These are phyloP conservation scores for Helobdella robusta DNA, from an alignment of 2,888 invertebrate genomes.

Conservation along the genomic window DNA sequence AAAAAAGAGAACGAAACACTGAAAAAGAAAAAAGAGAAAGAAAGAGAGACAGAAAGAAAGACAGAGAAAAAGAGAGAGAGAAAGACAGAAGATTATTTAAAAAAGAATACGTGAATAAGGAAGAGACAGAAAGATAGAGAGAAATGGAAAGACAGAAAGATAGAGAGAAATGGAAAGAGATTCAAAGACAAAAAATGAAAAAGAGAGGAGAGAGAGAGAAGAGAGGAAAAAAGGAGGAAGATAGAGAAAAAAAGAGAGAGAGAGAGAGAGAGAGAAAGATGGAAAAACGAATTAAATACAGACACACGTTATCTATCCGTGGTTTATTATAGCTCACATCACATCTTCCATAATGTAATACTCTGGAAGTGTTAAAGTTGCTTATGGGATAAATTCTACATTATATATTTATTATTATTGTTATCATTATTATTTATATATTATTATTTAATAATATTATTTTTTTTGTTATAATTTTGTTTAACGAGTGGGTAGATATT, in stretches of 20 bases:
- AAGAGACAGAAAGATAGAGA: neutral
- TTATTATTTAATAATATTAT: no score
- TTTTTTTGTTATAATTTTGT: no score
- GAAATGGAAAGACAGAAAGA: neutral
- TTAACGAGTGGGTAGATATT: no score
- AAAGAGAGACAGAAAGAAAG: no score
- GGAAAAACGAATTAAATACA: neutral
- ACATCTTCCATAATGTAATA: no score
- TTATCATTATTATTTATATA: constrained; percentile 1
- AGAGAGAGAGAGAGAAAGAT: neutral
- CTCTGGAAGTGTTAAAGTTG: neutral
- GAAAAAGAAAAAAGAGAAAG: neutral
- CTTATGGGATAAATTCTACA: neutral
- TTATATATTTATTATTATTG: neutral
- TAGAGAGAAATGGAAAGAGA: neutral
- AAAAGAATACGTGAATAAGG: neutral
- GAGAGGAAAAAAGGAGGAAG: neutral
- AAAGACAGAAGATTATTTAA: neutral
- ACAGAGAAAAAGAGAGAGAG: neutral
- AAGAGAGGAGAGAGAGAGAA: neutral
- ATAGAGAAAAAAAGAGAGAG: neutral
- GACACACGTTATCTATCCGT: neutral
- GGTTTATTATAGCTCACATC: no score
- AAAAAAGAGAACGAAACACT: neutral
- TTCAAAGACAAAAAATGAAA: neutral